Evolutionary conservation across 1,140 invertebrate species (phyloP), one percentile per base, ranked within the genome.

Genomic region (Cherax quadricarinatus): DNA sequence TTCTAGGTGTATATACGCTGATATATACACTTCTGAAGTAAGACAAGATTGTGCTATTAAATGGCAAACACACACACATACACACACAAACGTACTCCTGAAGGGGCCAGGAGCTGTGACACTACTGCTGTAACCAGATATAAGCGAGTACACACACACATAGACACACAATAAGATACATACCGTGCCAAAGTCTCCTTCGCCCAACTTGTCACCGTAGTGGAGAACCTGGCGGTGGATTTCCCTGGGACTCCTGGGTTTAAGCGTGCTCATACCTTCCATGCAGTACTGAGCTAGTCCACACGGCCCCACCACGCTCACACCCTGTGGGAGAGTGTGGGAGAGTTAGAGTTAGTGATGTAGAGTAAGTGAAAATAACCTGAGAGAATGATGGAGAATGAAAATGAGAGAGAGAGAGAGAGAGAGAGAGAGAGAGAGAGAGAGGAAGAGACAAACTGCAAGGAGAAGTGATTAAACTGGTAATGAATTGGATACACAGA

Each of bases 131-230:
- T 14, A 57, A 7, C 7, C 53, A 57, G 1, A 57, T 14, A 57
- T 14, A 57, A 7, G 14, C 3, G 14, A 7, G 0, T 14, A 57
- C 53, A 57, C 53, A 57, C 7, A 7, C 53, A 57, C 53, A 57
- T 14, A 57, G 7, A 57, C 53, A 57, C 53, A 57, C 53, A 57
- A 7, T 10, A 7, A 66, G 1, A 18, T 10, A 94, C 94, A 94
- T 93, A 96, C 96, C 95, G 98, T 97, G 93, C 97, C 97, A 94
- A 97, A 98, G 93, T 97, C 96, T 70, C 97, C 97, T 86, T 97
- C 96, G 16, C 97, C 98, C 18, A 98, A 95, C 94, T 97, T 97
- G 94, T 98, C 97, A 86, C 97, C 95, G 94, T 97, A 96, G 94
- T 96, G 96, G 80, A 98, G 96, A 94, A 96, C 96, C 93, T 97